Conservation (phyloP, 2,888 invertebrate species). For the Deilephila porcellus region DNA sequence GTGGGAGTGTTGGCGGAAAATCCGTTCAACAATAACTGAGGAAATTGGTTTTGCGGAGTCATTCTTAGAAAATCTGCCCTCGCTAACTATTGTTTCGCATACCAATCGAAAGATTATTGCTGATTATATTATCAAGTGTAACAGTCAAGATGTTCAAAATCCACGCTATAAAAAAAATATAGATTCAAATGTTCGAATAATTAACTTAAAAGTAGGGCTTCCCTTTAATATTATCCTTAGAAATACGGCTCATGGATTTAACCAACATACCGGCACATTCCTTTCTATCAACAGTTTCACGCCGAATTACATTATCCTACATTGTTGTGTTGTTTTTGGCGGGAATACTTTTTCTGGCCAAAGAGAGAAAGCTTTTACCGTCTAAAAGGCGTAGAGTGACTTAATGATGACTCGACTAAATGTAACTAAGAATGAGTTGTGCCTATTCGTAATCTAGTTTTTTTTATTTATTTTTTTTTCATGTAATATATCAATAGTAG, state of each 20-base stretch:
- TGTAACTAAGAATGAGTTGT: background rate
- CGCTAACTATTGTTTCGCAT: too few species aligned
- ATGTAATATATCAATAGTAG: too few species aligned
- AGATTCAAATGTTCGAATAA: background rate
- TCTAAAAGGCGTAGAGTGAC: conserved; percentile 33
- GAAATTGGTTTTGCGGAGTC: too few species aligned
- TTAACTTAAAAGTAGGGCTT: conserved; percentile 31
- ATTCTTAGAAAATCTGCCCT: too few species aligned
- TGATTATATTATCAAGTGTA: too few species aligned
- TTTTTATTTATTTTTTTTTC: too few species aligned
- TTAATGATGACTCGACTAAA: conserved; percentile 29
- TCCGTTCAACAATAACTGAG: too few species aligned
- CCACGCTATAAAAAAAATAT: background rate
- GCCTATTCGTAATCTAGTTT: background rate
- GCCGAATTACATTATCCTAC: conserved; percentile 59
- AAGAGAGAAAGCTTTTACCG: conserved; percentile 37
- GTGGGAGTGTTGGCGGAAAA: too few species aligned
- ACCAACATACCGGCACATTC: conserved; percentile 48
- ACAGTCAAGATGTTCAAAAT: too few species aligned
- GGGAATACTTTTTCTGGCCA: conserved; percentile 36
- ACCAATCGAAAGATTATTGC: too few species aligned
- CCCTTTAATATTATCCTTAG: conserved; percentile 45
- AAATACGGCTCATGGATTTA: conserved; percentile 47
- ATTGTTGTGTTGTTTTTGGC: conserved; percentile 40
- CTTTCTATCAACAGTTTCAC: conserved; percentile 57